These are phyloP conservation scores for Miniopterus natalensis DNA, from an alignment of 2,113 vertebrate genomes.

Conservation along the genomic window DNA sequence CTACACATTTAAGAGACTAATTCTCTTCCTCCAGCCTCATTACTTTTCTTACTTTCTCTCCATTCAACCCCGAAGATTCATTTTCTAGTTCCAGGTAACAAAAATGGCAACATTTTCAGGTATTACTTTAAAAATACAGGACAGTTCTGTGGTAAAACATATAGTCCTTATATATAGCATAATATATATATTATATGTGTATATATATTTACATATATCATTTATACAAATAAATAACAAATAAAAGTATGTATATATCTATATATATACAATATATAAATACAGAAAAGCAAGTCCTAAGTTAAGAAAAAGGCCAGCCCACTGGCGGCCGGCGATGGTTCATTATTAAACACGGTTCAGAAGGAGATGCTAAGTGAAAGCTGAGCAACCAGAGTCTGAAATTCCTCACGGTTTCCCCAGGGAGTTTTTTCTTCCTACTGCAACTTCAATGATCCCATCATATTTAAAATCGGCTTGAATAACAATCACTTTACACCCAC, in stretches of 20 bases:
- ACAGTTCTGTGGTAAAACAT: background rate
- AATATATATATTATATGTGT: no score
- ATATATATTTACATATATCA: background rate
- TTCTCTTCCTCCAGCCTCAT: background rate
- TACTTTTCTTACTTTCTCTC: background rate
- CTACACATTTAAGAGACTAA: background rate
- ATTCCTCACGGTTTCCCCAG: background rate
- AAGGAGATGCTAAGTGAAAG: background rate
- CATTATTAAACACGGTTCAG: background rate
- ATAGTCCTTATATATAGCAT: background rate
- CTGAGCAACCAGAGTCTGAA: background rate
- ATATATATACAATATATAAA: background rate
- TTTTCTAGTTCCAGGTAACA: background rate
- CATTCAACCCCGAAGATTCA: background rate
- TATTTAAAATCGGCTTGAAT: slow-evolving; percentile 31
- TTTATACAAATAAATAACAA: background rate
- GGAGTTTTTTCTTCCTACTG: background rate
- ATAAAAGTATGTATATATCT: background rate
- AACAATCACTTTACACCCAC: background rate
- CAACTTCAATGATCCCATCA: background rate
- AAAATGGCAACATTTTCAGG: background rate
- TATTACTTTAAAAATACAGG: background rate
- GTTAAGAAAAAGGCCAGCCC: background rate
- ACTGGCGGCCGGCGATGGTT: background rate
- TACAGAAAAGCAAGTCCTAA: background rate